Conservation (phyloP, 2,888 invertebrate genomes). For the Cosmorhoe ocellata region DNA sequence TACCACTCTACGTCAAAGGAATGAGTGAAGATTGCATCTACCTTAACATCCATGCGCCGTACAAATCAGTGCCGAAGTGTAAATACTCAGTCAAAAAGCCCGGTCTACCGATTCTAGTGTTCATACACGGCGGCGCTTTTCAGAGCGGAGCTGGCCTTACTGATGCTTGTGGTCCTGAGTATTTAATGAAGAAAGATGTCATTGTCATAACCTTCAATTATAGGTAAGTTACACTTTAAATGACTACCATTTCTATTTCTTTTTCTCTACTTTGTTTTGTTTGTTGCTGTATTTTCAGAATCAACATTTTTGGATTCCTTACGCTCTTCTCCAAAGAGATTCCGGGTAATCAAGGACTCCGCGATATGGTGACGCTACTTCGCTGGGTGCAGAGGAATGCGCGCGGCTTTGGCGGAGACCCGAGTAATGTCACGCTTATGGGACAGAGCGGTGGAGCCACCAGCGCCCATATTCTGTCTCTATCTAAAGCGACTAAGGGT, state of each 20-base stretch:
- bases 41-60: constrained; percentile 38
- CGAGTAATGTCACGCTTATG: constrained; percentile 54
- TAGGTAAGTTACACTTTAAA: too few species aligned
- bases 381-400: constrained; percentile 62
- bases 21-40: constrained; percentile 48
- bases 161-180: constrained; percentile 36
- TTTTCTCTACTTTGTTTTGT: too few species aligned
- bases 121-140: constrained; percentile 29
- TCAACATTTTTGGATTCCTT: constrained; percentile 22
- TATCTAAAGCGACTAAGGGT: constrained; percentile 50
- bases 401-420: constrained; percentile 57
- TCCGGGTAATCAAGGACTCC: constrained; percentile 64
- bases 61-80: neutral
- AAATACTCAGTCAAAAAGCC: too few species aligned
- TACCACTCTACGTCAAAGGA: constrained; percentile 30
- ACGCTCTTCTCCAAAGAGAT: constrained; percentile 45
- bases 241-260: too few species aligned
- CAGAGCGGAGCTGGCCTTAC: constrained; percentile 25
- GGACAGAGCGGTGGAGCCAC: constrained; percentile 63
- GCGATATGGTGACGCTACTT: constrained; percentile 57
- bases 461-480: constrained; percentile 49
- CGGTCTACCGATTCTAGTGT: constrained; percentile 27
- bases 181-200: constrained; percentile 36
- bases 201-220: constrained; percentile 65
- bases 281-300: constrained; percentile 37